These are phyloP conservation scores for Serripes groenlandicus DNA, from an alignment of 2,888 invertebrate species.

Conservation along the genomic window DNA sequence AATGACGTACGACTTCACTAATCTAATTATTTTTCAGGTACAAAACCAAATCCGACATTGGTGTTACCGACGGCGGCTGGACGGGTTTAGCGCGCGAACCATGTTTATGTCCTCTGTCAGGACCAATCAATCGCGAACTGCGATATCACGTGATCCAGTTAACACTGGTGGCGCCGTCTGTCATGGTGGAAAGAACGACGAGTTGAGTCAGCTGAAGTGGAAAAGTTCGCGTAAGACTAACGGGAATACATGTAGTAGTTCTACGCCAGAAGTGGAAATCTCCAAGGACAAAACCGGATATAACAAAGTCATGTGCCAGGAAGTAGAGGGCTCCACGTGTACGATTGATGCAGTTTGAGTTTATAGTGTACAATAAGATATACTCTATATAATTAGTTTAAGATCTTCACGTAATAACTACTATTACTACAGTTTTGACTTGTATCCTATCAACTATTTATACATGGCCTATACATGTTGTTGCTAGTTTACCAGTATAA, in stretches of 20 bases:
- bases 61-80: slow-evolving; percentile 35
- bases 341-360: slow-evolving; percentile 9
- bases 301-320: slow-evolving; percentile 1
- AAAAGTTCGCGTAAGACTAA: not conserved
- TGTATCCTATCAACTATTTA: too few relatives aligned
- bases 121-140: slow-evolving; percentile 44
- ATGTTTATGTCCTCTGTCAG: slow-evolving; percentile 58
- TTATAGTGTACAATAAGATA: too few relatives aligned
- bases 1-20: too few relatives aligned
- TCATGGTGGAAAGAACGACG: slow-evolving; percentile 6
- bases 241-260: too few relatives aligned
- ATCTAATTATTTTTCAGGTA: slow-evolving; percentile 22
- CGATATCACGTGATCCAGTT: slow-evolving; percentile 37
- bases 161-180: not conserved
- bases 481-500: too few relatives aligned
- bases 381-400: too few relatives aligned
- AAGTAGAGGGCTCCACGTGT: not conserved
- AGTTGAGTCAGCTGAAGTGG: slow-evolving; percentile 3
- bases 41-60: slow-evolving; percentile 54
- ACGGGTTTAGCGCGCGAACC: slow-evolving; percentile 47
- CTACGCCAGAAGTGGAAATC: not conserved
- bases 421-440: too few relatives aligned
- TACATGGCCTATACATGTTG: too few relatives aligned
- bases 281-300: not conserved
- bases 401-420: too few relatives aligned